Percentiles rank a stretch among this genome's conserved stretches.
These are phyloP conservation scores for Scrobipalpa costella DNA, from an alignment of 2,888 invertebrate genomes.

Conservation along the genomic window DNA sequence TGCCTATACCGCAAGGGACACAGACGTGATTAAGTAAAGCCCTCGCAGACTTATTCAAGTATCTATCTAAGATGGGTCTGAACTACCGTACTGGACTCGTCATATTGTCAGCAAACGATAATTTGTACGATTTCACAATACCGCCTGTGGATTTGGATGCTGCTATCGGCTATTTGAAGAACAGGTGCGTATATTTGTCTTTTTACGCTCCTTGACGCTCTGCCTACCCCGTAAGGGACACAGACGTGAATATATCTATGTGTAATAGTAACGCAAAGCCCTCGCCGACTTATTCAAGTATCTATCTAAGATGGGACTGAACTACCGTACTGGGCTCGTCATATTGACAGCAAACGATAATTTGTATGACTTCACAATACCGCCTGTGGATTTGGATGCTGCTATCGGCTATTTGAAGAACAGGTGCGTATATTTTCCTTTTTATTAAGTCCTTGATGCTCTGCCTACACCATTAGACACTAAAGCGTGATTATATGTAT, in stretches of 20 bases:
- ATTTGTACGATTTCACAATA: constrained; percentile 83
- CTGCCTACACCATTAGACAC: too few species aligned
- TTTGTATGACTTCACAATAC: constrained; percentile 82
- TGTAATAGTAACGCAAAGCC: constrained; percentile 82
- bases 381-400: constrained; percentile 86
- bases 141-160: constrained; percentile 86
- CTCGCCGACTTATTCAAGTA: constrained; percentile 90
- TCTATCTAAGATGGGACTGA: constrained; percentile 87
- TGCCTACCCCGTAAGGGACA: too few species aligned
- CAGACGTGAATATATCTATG: constrained; percentile 55
- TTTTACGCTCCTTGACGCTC: too few species aligned
- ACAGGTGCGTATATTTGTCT: constrained; percentile 52
- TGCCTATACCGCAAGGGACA: too few species aligned
- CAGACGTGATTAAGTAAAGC: too few species aligned
- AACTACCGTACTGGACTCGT: constrained; percentile 91
- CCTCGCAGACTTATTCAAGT: constrained; percentile 90
- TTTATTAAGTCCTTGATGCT: too few species aligned
- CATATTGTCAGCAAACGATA: constrained; percentile 74
- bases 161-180: constrained; percentile 78
- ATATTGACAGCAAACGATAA: constrained; percentile 77
- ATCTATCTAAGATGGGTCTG: constrained; percentile 86
- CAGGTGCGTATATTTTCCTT: constrained; percentile 51
- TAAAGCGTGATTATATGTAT: too few species aligned
- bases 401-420: constrained; percentile 78
- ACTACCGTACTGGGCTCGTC: constrained; percentile 89